Base-by-base conservation (phyloP, 2,113 vertebrate species). In the Chloroceryle aenea region DNA sequence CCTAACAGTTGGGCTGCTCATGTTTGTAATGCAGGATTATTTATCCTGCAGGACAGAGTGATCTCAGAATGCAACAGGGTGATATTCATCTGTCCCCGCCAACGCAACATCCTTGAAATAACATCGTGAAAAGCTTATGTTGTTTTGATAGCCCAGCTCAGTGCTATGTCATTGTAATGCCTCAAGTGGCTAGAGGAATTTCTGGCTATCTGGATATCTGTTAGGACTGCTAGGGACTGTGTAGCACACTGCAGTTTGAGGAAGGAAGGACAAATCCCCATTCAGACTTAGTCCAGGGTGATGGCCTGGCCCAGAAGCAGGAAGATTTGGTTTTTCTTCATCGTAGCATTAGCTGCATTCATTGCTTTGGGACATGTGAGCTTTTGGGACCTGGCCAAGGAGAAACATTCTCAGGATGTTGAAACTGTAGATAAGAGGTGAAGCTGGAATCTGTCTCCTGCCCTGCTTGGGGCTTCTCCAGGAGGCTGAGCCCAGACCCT, bases 351-450 rank as follows among this genome's bases (percentile, higher is more conserved):
- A 88, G 16, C 78, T 91, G 58, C 36, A 10, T 66, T 87, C 62
- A 15, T 7, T 47, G 58, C 40, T 83, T 59, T 89, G 53, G 29
- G 69, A 81, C 7, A 12, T 77, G 16, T 16, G 40, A 69, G 22
- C 18, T 55, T 87, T 52, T 77, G 69, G 67, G 71, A 23, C 32
- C 21, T 32, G 67, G 81, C 87, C 87, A 81, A 76, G 42, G 67
- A 77, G 68, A 68, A 77, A 64, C 48, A 45, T 66, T 80, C 62
- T 77, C 67, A 90, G 59, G 87, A 93, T 90, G 38, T 29, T 89
- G 91, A 83, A 92, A 59, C 29, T 79, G 55, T 16, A 91, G 95
- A 93, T 91, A 96, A 91, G 87, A 59, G 26, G n/a, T 77, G 56
- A 83, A 2, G 34, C 38, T 96, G 85, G 79, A 92, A 77, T 91